phyloP scores from a whole-genome alignment of 1,140 invertebrate genomes.

The Aphelinus atriplicis region DNA sequence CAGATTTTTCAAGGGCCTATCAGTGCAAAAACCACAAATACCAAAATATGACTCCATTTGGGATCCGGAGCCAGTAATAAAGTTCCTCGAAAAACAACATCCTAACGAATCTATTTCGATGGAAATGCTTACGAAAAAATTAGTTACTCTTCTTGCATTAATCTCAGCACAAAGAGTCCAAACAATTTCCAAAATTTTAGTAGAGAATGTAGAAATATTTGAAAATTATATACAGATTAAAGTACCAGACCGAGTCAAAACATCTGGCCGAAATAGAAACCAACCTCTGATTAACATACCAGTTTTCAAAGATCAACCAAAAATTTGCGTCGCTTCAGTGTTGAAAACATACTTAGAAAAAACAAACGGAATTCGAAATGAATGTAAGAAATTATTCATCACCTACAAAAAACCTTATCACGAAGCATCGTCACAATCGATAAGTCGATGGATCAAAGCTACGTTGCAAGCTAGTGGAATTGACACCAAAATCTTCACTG shows the following conservation, averaged over 20 bases:
- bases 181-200: slow-evolving; percentile 44
- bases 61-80: slow-evolving; percentile 47
- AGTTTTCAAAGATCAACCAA: slow-evolving; percentile 31
- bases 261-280: slow-evolving; percentile 38
- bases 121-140: slow-evolving; percentile 39
- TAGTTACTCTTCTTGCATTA: slow-evolving; percentile 42
- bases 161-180: slow-evolving; percentile 44
- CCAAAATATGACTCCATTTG: slow-evolving; percentile 49
- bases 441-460: slow-evolving; percentile 37
- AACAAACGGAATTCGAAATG: slow-evolving; percentile 24
- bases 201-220: slow-evolving; percentile 34
- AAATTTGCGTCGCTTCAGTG: slow-evolving; percentile 36
- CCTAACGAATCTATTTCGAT: slow-evolving; percentile 8
- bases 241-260: slow-evolving; percentile 42
- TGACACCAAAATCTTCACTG: slow-evolving; percentile 39
- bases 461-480: slow-evolving; percentile 31
- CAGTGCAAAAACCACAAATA: slow-evolving; percentile 39
- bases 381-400: slow-evolving; percentile 33
- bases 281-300: slow-evolving; percentile 41
- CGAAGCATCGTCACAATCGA: slow-evolving; percentile 31
- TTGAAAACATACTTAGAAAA: slow-evolving; percentile 37
- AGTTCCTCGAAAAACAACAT: slow-evolving; percentile 37
- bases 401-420: slow-evolving; percentile 34
- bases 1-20: slow-evolving; percentile 47
- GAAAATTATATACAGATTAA: slow-evolving; percentile 26